Conservation (phyloP, 1,140 invertebrate species). For the Trichonephila clavata region DNA sequence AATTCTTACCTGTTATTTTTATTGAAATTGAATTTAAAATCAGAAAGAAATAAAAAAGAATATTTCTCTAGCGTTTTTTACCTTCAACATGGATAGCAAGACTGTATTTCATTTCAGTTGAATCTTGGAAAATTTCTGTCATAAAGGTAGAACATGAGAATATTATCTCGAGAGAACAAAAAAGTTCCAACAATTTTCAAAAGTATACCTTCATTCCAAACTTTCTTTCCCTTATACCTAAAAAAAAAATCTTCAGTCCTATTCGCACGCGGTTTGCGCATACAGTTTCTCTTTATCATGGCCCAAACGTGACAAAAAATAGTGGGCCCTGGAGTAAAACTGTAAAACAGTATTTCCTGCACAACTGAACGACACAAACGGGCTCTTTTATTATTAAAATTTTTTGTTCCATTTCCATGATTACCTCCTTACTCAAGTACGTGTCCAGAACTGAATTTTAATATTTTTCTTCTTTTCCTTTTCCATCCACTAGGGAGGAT, state of each 20-base stretch:
- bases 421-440: slow-evolving; percentile 35
- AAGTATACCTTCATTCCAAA: neutral
- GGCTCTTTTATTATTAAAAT: slow-evolving; percentile 43
- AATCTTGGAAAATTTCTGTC: neutral
- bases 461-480: neutral
- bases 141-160: neutral
- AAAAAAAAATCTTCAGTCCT: neutral
- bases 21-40: too few relatives aligned
- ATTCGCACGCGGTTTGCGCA: neutral
- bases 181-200: neutral
- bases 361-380: neutral
- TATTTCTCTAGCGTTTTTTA: too few relatives aligned
- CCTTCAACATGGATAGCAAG: too few relatives aligned
- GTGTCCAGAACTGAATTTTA: slow-evolving; percentile 38
- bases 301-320: slow-evolving; percentile 22
- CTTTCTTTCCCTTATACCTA: neutral
- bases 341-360: neutral
- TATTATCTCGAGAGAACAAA: neutral
- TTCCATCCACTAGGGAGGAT: neutral
- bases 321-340: neutral
- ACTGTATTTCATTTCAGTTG: too few relatives aligned
- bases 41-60: too few relatives aligned
- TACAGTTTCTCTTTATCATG: neutral
- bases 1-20: too few relatives aligned
- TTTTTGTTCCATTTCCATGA: slow-evolving; percentile 65